Percentiles rank a stretch among this genome's conserved stretches.
Evolutionary conservation across 2,888 invertebrate species (phyloP).

Genomic region (Leptura quadrifasciata): DNA sequence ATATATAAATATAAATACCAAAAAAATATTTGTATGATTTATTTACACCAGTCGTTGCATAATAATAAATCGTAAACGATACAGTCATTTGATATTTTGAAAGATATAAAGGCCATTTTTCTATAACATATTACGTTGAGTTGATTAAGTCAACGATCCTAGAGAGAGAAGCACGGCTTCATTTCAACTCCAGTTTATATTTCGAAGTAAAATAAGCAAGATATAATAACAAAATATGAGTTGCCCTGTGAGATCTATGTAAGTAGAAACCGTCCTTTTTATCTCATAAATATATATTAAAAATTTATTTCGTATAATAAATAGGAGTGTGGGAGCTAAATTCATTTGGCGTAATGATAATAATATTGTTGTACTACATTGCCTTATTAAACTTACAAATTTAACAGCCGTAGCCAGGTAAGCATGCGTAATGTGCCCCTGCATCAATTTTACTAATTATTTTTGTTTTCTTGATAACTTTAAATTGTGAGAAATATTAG

Average conservation of each 20-base stretch:
- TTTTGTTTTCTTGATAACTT: too few relatives aligned
- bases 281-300: slow-evolving; percentile 26
- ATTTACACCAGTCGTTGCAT: slow-evolving; percentile 24
- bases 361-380: too few relatives aligned
- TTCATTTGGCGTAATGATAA: neutral
- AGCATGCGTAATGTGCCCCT: too few relatives aligned
- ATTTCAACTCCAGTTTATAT: slow-evolving; percentile 54
- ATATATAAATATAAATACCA: neutral
- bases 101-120: slow-evolving; percentile 57
- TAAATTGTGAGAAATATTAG: too few relatives aligned
- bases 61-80: slow-evolving; percentile 29
- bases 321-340: neutral
- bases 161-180: slow-evolving; percentile 47
- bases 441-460: too few relatives aligned
- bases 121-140: slow-evolving; percentile 56
- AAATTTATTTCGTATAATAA: neutral
- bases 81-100: slow-evolving; percentile 55
- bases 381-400: too few relatives aligned
- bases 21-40: slow-evolving; percentile 9
- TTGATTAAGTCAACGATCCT: slow-evolving; percentile 56
- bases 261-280: slow-evolving; percentile 55
- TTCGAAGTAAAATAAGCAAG: slow-evolving; percentile 59
- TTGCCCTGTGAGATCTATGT: slow-evolving; percentile 63
- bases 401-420: too few relatives aligned
- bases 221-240: slow-evolving; percentile 61